These are phyloP conservation scores for Auanema freiburgensis DNA, from an alignment of 2,888 invertebrate genomes.

Conservation along the genomic window DNA sequence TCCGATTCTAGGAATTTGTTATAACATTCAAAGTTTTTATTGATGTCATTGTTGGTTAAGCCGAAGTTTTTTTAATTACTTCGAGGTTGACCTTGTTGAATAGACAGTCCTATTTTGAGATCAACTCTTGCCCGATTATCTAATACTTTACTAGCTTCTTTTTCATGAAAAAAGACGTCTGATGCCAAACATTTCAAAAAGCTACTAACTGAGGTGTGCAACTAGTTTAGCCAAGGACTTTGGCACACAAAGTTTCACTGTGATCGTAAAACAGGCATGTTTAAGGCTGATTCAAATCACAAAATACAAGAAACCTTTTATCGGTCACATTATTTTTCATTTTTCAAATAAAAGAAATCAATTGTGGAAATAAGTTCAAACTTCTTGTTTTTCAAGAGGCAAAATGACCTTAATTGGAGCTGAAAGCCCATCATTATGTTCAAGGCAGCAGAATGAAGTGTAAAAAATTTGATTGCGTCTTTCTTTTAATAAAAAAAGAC, in stretches of 20 bases:
- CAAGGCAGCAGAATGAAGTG: not conserved
- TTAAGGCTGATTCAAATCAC: no score
- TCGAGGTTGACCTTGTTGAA: no score
- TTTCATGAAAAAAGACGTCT: conserved; percentile 2
- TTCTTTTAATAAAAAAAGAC: not conserved
- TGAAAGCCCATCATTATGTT: not conserved
- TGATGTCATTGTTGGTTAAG: no score
- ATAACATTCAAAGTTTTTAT: no score
- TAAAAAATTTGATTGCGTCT: not conserved
- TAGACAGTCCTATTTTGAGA: no score
- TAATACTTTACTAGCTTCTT: not conserved
- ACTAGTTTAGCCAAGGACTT: no score
- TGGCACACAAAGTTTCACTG: no score
- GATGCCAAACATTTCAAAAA: not conserved
- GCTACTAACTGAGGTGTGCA: no score
- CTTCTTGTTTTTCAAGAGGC: not conserved
- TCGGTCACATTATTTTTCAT: not conserved
- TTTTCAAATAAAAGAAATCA: not conserved
- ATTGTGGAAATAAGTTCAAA: not conserved
- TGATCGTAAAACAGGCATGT: no score
- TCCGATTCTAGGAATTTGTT: no score
- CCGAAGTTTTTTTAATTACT: no score
- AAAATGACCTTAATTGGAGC: not conserved
- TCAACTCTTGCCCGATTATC: no score
- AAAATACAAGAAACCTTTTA: not conserved